These are phyloP conservation scores for Pimephales promelas DNA, from an alignment of 2,113 vertebrate species.

Conservation along the genomic window DNA sequence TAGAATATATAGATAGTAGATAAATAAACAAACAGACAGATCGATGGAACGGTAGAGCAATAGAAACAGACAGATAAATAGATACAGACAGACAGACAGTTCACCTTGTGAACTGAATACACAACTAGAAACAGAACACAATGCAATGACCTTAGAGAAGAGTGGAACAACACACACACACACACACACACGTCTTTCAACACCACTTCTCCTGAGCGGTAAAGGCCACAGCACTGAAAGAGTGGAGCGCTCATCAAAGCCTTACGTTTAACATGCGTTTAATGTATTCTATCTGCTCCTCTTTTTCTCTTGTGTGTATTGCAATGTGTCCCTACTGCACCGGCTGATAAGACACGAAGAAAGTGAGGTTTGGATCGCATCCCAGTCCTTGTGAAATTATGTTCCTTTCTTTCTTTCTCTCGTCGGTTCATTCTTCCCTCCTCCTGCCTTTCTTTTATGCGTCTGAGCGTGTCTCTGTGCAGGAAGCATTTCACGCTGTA, in stretches of 20 bases:
- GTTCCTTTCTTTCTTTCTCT: not conserved
- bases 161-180: constrained; percentile 25
- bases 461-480: not conserved
- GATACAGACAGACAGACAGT: too few species aligned
- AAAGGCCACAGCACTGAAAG: constrained; percentile 35
- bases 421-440: not conserved
- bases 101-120: not conserved
- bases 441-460: constrained; percentile 26
- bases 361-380: constrained; percentile 48
- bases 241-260: constrained; percentile 30
- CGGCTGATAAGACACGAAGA: constrained; percentile 55
- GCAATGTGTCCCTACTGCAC: constrained; percentile 46
- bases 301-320: constrained; percentile 21
- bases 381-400: constrained; percentile 45
- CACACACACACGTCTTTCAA: constrained; percentile 45
- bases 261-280: constrained; percentile 43
- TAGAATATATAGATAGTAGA: not conserved
- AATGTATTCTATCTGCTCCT: constrained; percentile 44
- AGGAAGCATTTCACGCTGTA: constrained; percentile 40
- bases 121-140: not conserved
- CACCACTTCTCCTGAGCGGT: constrained; percentile 37
- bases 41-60: not conserved
- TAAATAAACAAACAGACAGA: not conserved
- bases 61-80: not conserved
- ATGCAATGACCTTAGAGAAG: not conserved